Evolutionary conservation across 2,113 vertebrate species (phyloP).

Genomic region (Xyrauchen texanus): DNA sequence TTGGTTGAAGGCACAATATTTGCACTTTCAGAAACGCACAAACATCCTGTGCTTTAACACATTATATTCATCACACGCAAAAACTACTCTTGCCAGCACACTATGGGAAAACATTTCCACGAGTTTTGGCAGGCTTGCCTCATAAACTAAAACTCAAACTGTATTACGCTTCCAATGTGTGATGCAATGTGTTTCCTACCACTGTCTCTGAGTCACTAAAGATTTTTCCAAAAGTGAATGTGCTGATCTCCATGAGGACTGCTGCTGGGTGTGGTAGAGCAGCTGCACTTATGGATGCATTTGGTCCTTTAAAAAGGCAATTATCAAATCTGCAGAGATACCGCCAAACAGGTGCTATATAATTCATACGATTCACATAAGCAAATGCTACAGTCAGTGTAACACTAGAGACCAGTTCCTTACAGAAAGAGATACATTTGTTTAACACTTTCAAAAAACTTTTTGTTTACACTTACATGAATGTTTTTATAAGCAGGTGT

Average conservation of each 20-base stretch:
- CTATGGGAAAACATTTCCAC: conserved; percentile 4
- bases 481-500: too few relatives aligned
- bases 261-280: too few relatives aligned
- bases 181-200: conserved; percentile 13
- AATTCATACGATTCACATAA: too few relatives aligned
- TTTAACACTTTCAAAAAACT: too few relatives aligned
- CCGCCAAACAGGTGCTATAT: too few relatives aligned
- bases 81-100: not conserved
- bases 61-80: not conserved
- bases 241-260: not conserved
- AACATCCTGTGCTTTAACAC: not conserved
- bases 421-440: too few relatives aligned
- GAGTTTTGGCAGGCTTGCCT: conserved; percentile 4
- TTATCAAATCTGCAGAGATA: too few relatives aligned
- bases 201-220: conserved; percentile 17
- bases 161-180: conserved; percentile 18
- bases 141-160: not conserved
- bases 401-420: too few relatives aligned
- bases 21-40: not conserved
- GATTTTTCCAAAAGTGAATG: not conserved
- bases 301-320: too few relatives aligned
- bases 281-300: too few relatives aligned
- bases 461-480: too few relatives aligned
- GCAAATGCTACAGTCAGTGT: too few relatives aligned
- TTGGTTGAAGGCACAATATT: not conserved